Evolutionary conservation across 2,797 vertebrate genomes (phyloP).

Genomic region (Mormyrops boulengeri): DNA sequence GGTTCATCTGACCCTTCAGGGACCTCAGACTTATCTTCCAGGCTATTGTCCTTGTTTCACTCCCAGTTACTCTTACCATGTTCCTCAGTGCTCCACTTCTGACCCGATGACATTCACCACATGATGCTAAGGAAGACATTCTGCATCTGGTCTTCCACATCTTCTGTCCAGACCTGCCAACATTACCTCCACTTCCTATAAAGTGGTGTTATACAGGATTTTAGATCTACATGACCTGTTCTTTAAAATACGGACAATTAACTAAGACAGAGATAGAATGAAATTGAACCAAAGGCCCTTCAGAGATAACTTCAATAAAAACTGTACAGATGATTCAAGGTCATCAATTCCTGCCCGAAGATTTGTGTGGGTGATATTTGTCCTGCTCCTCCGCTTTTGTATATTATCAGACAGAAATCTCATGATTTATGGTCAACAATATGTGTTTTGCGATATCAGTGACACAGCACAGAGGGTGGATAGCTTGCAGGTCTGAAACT

Average conservation of each 20-base stretch:
- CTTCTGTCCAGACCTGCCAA: not conserved
- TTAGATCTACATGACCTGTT: not conserved
- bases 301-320: not conserved
- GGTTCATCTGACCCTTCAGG: not conserved
- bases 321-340: not conserved
- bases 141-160: not conserved
- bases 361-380: not conserved
- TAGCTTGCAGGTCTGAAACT: not conserved
- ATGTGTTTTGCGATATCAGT: not conserved
- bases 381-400: not conserved
- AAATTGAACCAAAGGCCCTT: not conserved
- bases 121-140: not conserved
- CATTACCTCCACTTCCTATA: not conserved
- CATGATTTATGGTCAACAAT: not conserved
- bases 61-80: not conserved
- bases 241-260: not conserved
- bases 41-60: not conserved
- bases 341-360: not conserved
- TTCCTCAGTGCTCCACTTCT: not conserved
- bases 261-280: not conserved
- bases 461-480: not conserved
- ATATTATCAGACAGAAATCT: not conserved
- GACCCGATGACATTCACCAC: not conserved
- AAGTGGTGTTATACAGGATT: not conserved
- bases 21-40: not conserved